Evolutionary conservation across 92 coral and sea anemone genomes (phyloP).

Genomic region (Porites divaricata): DNA sequence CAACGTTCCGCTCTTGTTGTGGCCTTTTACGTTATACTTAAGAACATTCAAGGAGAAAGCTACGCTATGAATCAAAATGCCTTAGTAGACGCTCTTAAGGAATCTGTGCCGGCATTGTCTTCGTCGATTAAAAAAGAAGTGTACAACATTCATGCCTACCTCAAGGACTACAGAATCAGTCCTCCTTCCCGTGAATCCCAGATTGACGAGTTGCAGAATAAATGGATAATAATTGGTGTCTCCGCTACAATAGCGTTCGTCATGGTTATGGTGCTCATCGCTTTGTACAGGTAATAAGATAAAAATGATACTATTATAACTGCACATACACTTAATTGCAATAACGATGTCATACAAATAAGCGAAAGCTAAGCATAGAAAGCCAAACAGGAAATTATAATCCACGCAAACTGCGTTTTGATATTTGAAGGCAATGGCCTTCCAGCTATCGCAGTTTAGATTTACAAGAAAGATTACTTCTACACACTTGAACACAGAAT

Average conservation of each 20-base stretch:
- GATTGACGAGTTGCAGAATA: not conserved
- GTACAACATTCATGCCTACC: constrained; percentile 32
- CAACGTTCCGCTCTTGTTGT: constrained; percentile 6
- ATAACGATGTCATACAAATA: no score
- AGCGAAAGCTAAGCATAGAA: no score
- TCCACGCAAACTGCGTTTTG: no score
- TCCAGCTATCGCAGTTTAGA: no score
- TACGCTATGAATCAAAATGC: constrained; percentile 4
- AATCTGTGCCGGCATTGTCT: constrained; percentile 2
- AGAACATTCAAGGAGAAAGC: not conserved
- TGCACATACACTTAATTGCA: no score
- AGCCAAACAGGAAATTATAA: no score
- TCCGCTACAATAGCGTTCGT: constrained; percentile 18
- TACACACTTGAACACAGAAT: no score
- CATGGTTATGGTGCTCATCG: constrained; percentile 2
- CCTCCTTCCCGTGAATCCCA: constrained; percentile 5
- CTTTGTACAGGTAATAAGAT: constrained; percentile 24
- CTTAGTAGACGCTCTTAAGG: not conserved
- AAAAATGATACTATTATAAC: not conserved
- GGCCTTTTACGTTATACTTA: constrained; percentile 35
- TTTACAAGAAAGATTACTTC: no score
- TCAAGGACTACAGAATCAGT: not conserved
- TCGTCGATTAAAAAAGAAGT: not conserved
- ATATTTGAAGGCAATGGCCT: no score
- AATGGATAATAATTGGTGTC: constrained; percentile 32